Conservation (phyloP, 2,888 invertebrate species). For the Saturnia pavonia region DNA sequence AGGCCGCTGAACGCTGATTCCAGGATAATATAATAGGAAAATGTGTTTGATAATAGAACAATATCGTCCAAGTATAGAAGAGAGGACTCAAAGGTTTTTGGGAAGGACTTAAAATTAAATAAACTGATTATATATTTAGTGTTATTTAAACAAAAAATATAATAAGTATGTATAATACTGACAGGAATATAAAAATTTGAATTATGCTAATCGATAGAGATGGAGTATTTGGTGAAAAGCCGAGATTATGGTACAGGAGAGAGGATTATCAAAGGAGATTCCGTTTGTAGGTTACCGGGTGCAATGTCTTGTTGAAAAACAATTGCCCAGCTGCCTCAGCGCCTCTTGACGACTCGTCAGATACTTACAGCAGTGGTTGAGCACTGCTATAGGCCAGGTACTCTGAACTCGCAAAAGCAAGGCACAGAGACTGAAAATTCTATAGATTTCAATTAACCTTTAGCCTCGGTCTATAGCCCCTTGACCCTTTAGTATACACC, state of each 20-base stretch:
- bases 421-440: constrained; percentile 51
- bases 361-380: constrained; percentile 76
- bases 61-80: constrained; percentile 18
- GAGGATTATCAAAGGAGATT: constrained; percentile 27
- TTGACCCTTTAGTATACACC: constrained; percentile 70
- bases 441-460: constrained; percentile 33
- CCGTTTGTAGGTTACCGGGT: constrained; percentile 58
- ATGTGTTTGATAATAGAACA: background rate
- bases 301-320: constrained; percentile 81
- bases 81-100: constrained; percentile 18
- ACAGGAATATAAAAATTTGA: background rate
- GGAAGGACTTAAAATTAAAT: background rate
- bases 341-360: constrained; percentile 57
- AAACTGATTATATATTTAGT: background rate
- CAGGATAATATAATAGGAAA: constrained; percentile 3
- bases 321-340: constrained; percentile 71
- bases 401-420: constrained; percentile 49
- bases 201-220: background rate
- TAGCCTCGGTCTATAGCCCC: constrained; percentile 62
- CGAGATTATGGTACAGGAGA: constrained; percentile 10
- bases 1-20: constrained; percentile 49
- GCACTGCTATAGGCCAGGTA: constrained; percentile 64
- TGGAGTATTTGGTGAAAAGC: background rate
- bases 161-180: constrained; percentile 2
- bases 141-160: background rate